Conservation (phyloP, 92 coral and sea anemone genomes). For the Nematostella vectensis region DNA sequence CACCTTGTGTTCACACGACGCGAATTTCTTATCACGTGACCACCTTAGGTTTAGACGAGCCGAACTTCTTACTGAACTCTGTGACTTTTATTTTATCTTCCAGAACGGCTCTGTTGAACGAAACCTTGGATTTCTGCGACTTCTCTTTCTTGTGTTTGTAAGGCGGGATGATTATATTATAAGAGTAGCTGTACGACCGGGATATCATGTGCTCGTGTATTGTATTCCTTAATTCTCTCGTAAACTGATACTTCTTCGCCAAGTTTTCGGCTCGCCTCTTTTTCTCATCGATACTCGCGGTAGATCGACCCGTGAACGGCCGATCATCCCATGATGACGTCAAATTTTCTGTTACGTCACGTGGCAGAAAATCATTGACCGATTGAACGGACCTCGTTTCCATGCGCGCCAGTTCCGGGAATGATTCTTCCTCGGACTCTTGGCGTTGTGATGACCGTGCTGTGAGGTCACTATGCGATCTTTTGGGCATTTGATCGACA, state of each 20-base stretch:
- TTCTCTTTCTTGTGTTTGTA: slow-evolving; percentile 63
- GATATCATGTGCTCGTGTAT: slow-evolving; percentile 91
- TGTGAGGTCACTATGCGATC: background rate
- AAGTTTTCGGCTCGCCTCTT: slow-evolving; percentile 64
- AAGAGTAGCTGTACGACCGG: slow-evolving; percentile 71
- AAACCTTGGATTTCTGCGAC: slow-evolving; percentile 57
- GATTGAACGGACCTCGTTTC: background rate
- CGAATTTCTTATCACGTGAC: too few species aligned
- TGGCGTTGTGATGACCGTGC: background rate
- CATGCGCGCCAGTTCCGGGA: background rate
- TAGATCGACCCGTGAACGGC: background rate
- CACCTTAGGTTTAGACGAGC: background rate
- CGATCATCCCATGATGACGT: background rate
- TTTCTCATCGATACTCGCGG: slow-evolving; percentile 47
- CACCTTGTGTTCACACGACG: background rate
- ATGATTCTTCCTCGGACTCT: background rate
- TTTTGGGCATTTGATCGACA: too few species aligned
- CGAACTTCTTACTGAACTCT: slow-evolving; percentile 37
- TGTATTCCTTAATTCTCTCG: slow-evolving; percentile 75
- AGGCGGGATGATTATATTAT: slow-evolving; percentile 75
- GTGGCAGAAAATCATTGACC: background rate
- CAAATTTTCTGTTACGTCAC: background rate
- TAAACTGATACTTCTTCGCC: slow-evolving; percentile 72
- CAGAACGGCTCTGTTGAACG: slow-evolving; percentile 65
- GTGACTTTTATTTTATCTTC: slow-evolving; percentile 72